Conservation (phyloP, 2,888 invertebrate species). For the Oligia strigilis region DNA sequence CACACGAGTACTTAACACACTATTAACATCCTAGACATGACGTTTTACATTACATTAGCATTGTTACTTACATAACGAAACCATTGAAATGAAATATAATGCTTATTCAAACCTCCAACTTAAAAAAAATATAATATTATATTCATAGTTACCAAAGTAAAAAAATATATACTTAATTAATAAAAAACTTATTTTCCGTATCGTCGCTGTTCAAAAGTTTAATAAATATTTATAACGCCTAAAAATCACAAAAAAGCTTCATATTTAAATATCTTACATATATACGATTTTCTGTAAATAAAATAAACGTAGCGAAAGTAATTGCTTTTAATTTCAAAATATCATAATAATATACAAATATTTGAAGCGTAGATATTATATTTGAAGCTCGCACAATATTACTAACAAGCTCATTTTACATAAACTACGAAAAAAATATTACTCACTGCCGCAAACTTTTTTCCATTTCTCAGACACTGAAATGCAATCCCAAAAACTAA, state of each 20-base stretch:
- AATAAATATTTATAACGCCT: conserved; percentile 27
- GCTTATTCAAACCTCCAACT: conserved; percentile 20
- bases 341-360: conserved; percentile 54
- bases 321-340: conserved; percentile 31
- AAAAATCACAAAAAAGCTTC: conserved; percentile 46
- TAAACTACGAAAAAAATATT: conserved; percentile 80
- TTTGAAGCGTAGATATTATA: conserved; percentile 60
- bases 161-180: not conserved
- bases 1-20: conserved; percentile 57
- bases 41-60: conserved; percentile 30
- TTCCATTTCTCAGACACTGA: conserved; percentile 90
- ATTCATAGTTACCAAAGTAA: conserved; percentile 26
- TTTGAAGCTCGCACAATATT: conserved; percentile 58
- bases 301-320: conserved; percentile 44
- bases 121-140: conserved; percentile 16
- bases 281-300: conserved; percentile 40
- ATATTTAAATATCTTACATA: conserved; percentile 49
- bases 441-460: conserved; percentile 90
- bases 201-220: conserved; percentile 12
- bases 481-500: conserved; percentile 88
- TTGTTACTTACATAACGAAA: conserved; percentile 40
- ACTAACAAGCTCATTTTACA: conserved; percentile 78
- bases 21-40: conserved; percentile 46
- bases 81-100: conserved; percentile 24
- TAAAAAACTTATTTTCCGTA: conserved; percentile 8